Conservation (phyloP, 2,888 invertebrate species). For the Euplexia lucipara region DNA sequence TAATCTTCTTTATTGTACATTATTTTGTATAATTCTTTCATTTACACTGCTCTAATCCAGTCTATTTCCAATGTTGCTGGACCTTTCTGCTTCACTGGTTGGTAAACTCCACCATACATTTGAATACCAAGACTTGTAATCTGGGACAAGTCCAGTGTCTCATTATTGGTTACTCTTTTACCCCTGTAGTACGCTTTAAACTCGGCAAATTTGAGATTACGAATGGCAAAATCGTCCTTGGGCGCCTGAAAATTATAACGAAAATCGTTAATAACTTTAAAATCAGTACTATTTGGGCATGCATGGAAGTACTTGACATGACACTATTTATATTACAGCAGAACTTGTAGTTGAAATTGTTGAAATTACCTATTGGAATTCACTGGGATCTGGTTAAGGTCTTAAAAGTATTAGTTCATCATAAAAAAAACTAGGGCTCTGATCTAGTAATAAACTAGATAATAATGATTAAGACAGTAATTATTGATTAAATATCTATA, state of each 20-base stretch:
- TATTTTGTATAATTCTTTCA: constrained; percentile 10
- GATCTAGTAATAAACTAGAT: too few species aligned
- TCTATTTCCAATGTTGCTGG: constrained; percentile 92
- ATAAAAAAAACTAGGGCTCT: too few species aligned
- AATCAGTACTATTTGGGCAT: too few species aligned
- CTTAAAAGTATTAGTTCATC: too few species aligned
- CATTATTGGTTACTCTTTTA: constrained; percentile 88
- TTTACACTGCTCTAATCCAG: constrained; percentile 88
- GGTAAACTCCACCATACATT: constrained; percentile 93
- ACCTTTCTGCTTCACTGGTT: constrained; percentile 92
- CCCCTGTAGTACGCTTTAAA: constrained; percentile 92
- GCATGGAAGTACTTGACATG: too few species aligned
- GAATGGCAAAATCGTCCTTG: constrained; percentile 88
- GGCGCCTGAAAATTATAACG: constrained; percentile 87
- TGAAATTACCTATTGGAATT: not conserved
- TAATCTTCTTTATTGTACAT: constrained; percentile 36
- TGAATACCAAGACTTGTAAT: constrained; percentile 92
- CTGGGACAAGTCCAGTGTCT: constrained; percentile 90
- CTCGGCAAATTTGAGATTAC: constrained; percentile 88
- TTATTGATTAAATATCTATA: too few species aligned
- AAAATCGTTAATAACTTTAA: not conserved
- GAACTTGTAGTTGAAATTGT: not conserved
- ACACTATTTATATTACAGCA: too few species aligned
- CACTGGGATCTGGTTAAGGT: too few species aligned
- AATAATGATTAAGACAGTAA: too few species aligned